Percentiles rank a stretch among this genome's conserved stretches.
Conservation (phyloP, 2,113 vertebrate species). For the Loxodonta africana region DNA sequence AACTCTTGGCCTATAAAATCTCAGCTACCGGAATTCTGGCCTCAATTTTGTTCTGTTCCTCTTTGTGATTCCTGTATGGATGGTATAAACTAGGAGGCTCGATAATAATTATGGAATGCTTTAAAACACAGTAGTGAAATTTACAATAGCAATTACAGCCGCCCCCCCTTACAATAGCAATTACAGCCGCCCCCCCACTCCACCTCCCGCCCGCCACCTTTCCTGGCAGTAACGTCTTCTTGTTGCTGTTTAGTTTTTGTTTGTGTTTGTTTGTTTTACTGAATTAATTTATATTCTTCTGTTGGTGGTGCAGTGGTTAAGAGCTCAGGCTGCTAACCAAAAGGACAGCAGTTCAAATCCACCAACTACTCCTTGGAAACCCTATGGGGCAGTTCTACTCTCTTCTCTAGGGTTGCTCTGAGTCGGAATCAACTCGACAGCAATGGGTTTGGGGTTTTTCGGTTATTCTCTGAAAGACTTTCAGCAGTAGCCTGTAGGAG, state of each 20-base stretch:
- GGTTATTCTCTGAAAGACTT: slow-evolving; percentile 51
- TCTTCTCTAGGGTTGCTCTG: too few species aligned
- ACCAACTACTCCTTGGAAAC: too few species aligned
- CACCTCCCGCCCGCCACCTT: too few species aligned
- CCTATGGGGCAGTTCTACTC: too few species aligned
- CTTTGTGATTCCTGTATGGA: background rate
- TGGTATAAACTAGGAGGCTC: background rate
- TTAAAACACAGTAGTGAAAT: slow-evolving; percentile 21
- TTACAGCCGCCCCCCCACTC: too few species aligned
- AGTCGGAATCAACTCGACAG: background rate
- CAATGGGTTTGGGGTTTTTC: background rate
- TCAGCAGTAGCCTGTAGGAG: background rate
- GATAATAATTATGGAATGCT: slow-evolving; percentile 34
- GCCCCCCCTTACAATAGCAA: too few species aligned
- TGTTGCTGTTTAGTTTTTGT: background rate
- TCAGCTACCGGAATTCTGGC: slow-evolving; percentile 45
- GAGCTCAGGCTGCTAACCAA: too few species aligned
- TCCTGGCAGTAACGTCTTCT: background rate
- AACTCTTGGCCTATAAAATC: background rate
- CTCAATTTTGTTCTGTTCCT: slow-evolving; percentile 32
- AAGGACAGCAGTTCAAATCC: too few species aligned
- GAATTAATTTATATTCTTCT: background rate
- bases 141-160: slow-evolving; percentile 7
- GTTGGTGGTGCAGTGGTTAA: too few species aligned
- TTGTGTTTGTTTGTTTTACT: background rate